These are phyloP conservation scores for Diadophis punctatus DNA, from an alignment of 2,113 vertebrate genomes.

Conservation along the genomic window DNA sequence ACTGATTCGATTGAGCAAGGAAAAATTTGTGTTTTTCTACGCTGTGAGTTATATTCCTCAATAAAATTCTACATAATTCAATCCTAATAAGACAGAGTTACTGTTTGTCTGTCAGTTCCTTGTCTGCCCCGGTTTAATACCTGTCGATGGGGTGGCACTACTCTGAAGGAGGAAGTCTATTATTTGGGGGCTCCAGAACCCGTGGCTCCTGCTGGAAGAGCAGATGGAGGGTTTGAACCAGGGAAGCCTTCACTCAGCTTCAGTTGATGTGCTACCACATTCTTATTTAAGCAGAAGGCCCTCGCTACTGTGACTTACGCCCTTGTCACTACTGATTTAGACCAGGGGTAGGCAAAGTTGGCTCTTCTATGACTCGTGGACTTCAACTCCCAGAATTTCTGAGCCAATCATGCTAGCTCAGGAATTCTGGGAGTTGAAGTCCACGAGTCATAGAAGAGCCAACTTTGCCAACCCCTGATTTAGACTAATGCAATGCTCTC, in stretches of 20 bases:
- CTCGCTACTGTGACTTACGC: not conserved
- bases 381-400: too few relatives aligned
- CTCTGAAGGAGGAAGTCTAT: not conserved
- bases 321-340: not conserved
- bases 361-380: too few relatives aligned
- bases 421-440: too few relatives aligned
- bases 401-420: too few relatives aligned
- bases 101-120: not conserved
- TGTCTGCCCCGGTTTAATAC: not conserved
- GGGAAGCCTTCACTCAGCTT: not conserved
- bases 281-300: not conserved
- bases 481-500: not conserved
- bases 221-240: not conserved
- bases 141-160: not conserved
- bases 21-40: not conserved
- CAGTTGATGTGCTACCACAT: not conserved
- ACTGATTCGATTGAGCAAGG: not conserved
- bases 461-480: too few relatives aligned
- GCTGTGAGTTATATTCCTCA: not conserved
- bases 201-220: not conserved
- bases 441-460: too few relatives aligned
- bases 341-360: too few relatives aligned
- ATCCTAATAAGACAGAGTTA: not conserved
- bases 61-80: not conserved
- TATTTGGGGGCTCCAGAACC: not conserved